These are phyloP conservation scores for Arenaria interpres DNA, from an alignment of 2,113 vertebrate species.

Conservation along the genomic window DNA sequence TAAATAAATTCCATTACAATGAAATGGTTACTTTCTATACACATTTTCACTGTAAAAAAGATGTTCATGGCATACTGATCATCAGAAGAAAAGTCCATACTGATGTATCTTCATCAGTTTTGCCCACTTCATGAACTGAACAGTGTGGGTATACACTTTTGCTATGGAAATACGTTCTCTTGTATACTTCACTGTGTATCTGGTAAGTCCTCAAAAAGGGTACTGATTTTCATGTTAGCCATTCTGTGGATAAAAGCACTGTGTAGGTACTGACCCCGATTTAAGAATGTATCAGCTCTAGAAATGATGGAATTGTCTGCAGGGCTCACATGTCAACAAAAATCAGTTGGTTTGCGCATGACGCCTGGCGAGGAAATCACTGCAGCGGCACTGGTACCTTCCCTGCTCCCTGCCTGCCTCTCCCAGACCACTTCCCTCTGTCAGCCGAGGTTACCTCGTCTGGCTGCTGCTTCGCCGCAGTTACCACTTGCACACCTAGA, in stretches of 20 bases:
- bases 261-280: neutral
- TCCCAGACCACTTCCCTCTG: neutral
- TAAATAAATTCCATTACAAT: neutral
- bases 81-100: neutral
- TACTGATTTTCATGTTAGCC: neutral
- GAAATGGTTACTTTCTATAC: neutral
- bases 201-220: neutral
- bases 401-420: neutral
- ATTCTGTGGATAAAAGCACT: neutral
- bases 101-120: neutral
- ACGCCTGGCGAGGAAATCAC: neutral
- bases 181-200: neutral
- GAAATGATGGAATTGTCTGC: neutral
- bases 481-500: neutral
- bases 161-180: neutral
- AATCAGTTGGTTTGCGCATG: neutral
- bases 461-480: neutral
- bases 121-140: neutral
- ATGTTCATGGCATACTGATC: neutral
- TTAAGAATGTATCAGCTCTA: neutral
- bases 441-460: neutral
- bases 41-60: neutral
- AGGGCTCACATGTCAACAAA: constrained; percentile 27
- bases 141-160: neutral
- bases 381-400: neutral